phyloP scores from a whole-genome alignment of 1,140 invertebrate genomes.

The Homalodisca vitripennis region DNA sequence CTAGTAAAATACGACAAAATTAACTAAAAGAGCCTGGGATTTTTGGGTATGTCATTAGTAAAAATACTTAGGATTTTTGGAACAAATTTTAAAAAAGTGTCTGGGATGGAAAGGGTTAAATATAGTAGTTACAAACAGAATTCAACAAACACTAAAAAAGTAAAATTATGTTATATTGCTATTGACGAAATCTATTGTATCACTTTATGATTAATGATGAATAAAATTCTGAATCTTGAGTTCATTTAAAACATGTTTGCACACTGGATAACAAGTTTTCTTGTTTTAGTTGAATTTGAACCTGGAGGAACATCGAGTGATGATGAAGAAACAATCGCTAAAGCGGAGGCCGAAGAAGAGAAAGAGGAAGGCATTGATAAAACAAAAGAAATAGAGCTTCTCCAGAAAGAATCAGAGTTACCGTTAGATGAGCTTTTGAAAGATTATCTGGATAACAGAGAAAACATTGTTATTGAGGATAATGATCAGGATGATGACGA shows the following conservation, averaged over 20 bases:
- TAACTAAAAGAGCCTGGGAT: no score
- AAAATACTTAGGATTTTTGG: no score
- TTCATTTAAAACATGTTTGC: no score
- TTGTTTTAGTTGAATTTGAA: constrained; percentile 71
- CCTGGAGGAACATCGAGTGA: constrained; percentile 78
- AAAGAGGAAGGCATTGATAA: constrained; percentile 52
- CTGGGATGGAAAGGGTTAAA: no score
- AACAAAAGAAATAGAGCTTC: constrained; percentile 78
- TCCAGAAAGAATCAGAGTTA: constrained; percentile 88
- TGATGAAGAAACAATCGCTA: constrained; percentile 96
- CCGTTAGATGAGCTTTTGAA: constrained; percentile 86
- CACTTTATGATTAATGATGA: no score
- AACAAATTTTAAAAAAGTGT: no score
- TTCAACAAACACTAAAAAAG: no score
- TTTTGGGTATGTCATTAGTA: no score
- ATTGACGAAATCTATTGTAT: neutral
- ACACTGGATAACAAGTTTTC: no score
- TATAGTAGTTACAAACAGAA: no score
- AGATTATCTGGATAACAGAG: constrained; percentile 71
- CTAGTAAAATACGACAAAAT: neutral
- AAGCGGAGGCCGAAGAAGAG: constrained; percentile 69
- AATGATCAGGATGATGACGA: constrained; percentile 39
- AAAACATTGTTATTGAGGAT: constrained; percentile 39
- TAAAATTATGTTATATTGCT: no score
- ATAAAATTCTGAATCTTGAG: no score